Percentiles rank a stretch among this genome's conserved stretches.
Conservation (phyloP, 1,140 invertebrate species). For the Pseudoatta argentina region DNA sequence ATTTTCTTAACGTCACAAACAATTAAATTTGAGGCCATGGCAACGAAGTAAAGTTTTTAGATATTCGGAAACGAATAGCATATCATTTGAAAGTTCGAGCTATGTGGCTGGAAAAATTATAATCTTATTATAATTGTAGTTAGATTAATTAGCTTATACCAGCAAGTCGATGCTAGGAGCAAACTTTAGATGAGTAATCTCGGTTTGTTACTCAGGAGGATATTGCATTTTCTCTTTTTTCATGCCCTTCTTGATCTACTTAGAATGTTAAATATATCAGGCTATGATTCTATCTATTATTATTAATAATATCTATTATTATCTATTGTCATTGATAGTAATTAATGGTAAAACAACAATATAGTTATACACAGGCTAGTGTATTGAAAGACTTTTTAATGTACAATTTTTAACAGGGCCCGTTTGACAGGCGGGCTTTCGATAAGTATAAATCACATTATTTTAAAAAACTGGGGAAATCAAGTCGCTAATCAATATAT, state of each 20-base stretch:
- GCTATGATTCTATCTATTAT: background rate
- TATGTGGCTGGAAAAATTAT: background rate
- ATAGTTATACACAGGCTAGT: background rate
- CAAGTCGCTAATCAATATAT: conserved; percentile 64
- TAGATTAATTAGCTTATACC: conserved; percentile 14
- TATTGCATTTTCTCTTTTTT: conserved; percentile 48
- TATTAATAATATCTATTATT: conserved; percentile 4
- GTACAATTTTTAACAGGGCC: conserved; percentile 3
- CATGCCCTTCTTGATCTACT: background rate
- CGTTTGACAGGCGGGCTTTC: background rate
- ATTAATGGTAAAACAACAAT: background rate
- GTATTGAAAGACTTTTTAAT: conserved; percentile 27
- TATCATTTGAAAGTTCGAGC: conserved; percentile 13
- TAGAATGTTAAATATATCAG: conserved; percentile 13
- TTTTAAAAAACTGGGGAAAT: conserved; percentile 62
- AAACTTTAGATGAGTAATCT: conserved; percentile 33
- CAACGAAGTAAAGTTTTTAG: background rate
- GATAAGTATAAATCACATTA: conserved; percentile 6
- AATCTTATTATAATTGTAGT: conserved; percentile 36
- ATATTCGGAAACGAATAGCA: background rate
- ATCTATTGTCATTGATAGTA: background rate
- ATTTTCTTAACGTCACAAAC: background rate
- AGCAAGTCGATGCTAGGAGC: background rate
- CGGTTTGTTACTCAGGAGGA: conserved; percentile 27
- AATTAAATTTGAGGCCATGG: background rate